Evolutionary conservation across 23 tunicate genomes (phyloP), one percentile per base, ranked within the genome.

Genomic region (Diplosoma virens): DNA sequence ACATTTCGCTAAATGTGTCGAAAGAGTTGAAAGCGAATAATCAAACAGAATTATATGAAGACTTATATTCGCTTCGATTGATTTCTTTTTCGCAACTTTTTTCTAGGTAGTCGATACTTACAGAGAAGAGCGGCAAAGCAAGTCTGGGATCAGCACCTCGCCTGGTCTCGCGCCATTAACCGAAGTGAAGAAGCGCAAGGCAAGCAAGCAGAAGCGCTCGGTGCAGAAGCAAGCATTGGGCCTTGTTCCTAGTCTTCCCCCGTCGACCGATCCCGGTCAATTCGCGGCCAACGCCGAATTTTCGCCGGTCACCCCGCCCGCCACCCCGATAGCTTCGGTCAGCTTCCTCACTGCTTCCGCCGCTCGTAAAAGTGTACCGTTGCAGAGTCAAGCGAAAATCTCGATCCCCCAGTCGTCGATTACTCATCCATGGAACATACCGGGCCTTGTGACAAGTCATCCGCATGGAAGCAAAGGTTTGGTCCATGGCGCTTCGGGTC

Each of bases 51-150:
- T n/a, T n/a, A n/a, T n/a, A n/a, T n/a, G n/a, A n/a, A n/a, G n/a
- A n/a, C n/a, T n/a, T n/a, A n/a, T n/a, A n/a, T n/a, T n/a, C n/a
- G n/a, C n/a, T n/a, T n/a, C n/a, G n/a, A n/a, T n/a, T n/a, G n/a
- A n/a, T n/a, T n/a, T n/a, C n/a, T n/a, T n/a, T n/a, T n/a, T n/a
- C n/a, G n/a, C n/a, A n/a, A n/a, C n/a, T 56, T 59, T 24, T 64
- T 48, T 66, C 14, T 72, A 89, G 96, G 96, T 89, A 50, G 50
- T 89, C 30, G 59, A 78, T 67, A 89, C 75, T 53, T 89, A 89
- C 48, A 55, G 87, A 37, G 87, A 82, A 35, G 84, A 71, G 21
- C 70, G 54, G 52, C 84, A 82, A 53, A 63, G 32, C 74, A 56
- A 78, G 45, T 59, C 82, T 53, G 26, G 52, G 1, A 1, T n/a